phyloP scores from a whole-genome alignment of 1,140 invertebrate species.

The Pinna nobilis region DNA sequence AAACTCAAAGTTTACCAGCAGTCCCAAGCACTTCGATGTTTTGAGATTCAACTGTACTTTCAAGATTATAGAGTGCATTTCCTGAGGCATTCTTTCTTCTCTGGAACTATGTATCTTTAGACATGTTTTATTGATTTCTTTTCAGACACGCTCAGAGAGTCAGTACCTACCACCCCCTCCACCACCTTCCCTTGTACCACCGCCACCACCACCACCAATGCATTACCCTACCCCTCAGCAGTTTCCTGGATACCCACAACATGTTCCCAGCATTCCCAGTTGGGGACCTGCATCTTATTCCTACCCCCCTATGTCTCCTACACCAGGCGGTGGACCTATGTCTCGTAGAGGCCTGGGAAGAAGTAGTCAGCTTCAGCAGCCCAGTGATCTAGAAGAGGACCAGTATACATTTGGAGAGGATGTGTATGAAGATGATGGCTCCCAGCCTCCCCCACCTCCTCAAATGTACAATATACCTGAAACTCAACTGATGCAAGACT shows the following conservation, averaged over 20 bases:
- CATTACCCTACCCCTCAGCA: constrained; percentile 12
- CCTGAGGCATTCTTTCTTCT: too few relatives aligned
- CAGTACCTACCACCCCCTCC: background rate
- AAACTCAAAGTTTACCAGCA: too few relatives aligned
- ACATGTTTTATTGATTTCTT: too few relatives aligned
- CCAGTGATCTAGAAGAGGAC: constrained; percentile 50
- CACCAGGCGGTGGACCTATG: constrained; percentile 34
- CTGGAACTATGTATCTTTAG: too few relatives aligned
- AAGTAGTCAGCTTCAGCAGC: constrained; percentile 26
- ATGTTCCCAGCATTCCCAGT: constrained; percentile 74
- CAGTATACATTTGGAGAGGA: constrained; percentile 41
- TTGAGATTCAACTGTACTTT: too few relatives aligned
- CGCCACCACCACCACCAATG: constrained; percentile 27
- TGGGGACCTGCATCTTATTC: constrained; percentile 58
- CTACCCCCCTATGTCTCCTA: constrained; percentile 61
- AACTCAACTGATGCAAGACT: constrained; percentile 57
- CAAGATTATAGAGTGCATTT: too few relatives aligned
- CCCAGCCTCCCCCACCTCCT: constrained; percentile 24
- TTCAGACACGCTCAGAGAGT: background rate
- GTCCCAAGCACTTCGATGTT: too few relatives aligned
- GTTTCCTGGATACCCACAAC: constrained; percentile 79
- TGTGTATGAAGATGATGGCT: constrained; percentile 60
- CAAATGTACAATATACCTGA: constrained; percentile 26
- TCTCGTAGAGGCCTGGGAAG: constrained; percentile 41
- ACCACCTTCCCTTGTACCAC: background rate